Evolutionary conservation across 2,888 invertebrate species (phyloP), one percentile per base, ranked within the genome.

Genomic region (Diplolepis rosae): DNA sequence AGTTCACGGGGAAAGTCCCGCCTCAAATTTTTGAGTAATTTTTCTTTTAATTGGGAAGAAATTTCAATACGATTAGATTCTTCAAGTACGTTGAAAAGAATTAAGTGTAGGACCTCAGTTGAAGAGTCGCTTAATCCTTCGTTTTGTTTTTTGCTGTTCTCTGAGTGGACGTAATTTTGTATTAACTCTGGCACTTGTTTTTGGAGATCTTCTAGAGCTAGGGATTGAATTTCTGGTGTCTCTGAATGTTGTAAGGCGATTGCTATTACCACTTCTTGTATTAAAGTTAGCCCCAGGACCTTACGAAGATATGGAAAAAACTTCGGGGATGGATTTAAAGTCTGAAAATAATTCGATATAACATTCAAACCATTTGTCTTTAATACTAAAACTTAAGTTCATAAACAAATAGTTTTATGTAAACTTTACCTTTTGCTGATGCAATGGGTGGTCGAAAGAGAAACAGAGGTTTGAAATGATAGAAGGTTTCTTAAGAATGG

Each of bases 251-350:
- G 92, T 78, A 98, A 90, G 74, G 96, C 95, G 84, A 98, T 91
- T 71, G 96, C 95, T 89, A 98, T 94, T 66, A 95, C 94, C 85
- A 97, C 95, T 92, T 98, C 98, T 90, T 97, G 96, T 56, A 97
- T 94, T 82, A 95, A 93, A 74, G 94, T 94, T 85, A 98, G 92
- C 88, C 95, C 95, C 85, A 97, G 92, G 84, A 95, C 92, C 91
- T 95, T 95, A 89, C 95, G 94, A 83, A 98, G 91, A 87, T 96
- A 95, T 85, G 92, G 91, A 88, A 98, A 93, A 88, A 97, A 92
- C 88, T 95, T 94, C 82, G 93, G 91, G 81, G 95, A 92, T 80
- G 95, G 93, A 90, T 94, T 94, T 83, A 96, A 90, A 84, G 92
- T 93, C 96, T 96, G 91, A 79, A 84, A 82, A 54, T 66, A 65